Base-by-base conservation (phyloP, 1,140 invertebrate genomes). In the Adelges cooleyi region DNA sequence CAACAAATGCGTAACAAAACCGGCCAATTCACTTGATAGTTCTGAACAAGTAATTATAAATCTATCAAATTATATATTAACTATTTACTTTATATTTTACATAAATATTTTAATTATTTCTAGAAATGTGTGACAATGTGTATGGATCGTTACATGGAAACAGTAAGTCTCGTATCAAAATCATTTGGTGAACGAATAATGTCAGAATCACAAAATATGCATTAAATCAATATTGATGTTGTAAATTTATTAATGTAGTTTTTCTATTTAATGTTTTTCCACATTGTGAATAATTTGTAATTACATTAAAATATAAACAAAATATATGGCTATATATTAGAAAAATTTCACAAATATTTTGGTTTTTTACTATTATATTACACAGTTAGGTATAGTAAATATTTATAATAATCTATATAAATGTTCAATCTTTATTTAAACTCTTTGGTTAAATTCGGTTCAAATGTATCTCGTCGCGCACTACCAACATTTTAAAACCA, bases 81-180 rank as follows among this genome's bases (percentile, higher is more conserved):
- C 1, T 38, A 17, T 62, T 66, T 65, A 20, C 27, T 38, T 66
- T 67, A 62, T 33, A 11, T 33, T 33, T 6, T 33, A 33, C 29
- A 33, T 11, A 6, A 33, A 6, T 33, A 33, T 67, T 73, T 68
- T 71, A 33, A 69, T 73, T 67, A n/a, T n/a, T 72, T 82, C 53
- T 79, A 92, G 84, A 96, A 96, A 86, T 97, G 95, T 77, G 81
- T 98, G 69, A 89, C 91, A 13, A 92, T 96, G 90, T 96, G 92
- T 75, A 95, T 95, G 92, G 93, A 98, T 75, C 82, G 93, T 70
- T 97, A 94, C 77, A 94, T 97, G 87, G 95, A 97, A 75, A 83
- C 92, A 6, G 95, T 89, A 84, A 92, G 93, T 77, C 77, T 93
- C 51, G 89, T 96, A 1, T 71, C 71, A 17, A 71, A 66, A 69